A percentile compares a stretch with the other conserved stretches of the same genome.
Conservation (phyloP, 2,888 invertebrate genomes). For the Leucania comma region DNA sequence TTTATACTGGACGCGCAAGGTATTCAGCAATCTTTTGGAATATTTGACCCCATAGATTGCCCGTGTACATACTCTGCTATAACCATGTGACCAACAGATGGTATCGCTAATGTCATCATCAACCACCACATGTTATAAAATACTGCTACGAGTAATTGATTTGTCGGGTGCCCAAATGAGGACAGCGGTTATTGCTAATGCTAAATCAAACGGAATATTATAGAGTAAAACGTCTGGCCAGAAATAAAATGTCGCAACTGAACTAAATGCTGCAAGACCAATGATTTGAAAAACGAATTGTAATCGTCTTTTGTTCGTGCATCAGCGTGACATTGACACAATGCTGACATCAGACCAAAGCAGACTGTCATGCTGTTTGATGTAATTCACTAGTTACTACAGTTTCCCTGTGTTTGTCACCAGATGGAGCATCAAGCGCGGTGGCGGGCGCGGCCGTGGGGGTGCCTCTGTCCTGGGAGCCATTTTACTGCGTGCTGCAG, state of each 20-base stretch:
- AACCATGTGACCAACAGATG: background rate
- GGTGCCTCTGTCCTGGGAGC: slow-evolving; percentile 93
- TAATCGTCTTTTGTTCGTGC: slow-evolving; percentile 12
- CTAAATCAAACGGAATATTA: background rate
- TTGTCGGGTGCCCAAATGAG: slow-evolving; percentile 14
- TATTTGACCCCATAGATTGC: no score
- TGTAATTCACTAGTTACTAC: background rate
- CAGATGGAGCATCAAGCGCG: slow-evolving; percentile 87
- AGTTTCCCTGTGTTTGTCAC: slow-evolving; percentile 71
- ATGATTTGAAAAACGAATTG: background rate
- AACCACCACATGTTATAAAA: slow-evolving; percentile 22
- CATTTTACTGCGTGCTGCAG: slow-evolving; percentile 94
- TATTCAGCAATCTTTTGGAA: no score
- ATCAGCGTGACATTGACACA: background rate
- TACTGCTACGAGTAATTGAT: slow-evolving; percentile 21
- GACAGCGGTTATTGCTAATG: slow-evolving; percentile 19
- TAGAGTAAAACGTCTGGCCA: slow-evolving; percentile 4
- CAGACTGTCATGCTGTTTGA: background rate
- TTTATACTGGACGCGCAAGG: no score
- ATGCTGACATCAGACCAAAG: background rate
- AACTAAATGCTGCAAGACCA: background rate
- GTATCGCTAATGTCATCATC: slow-evolving; percentile 15
- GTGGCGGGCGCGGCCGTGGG: slow-evolving; percentile 88
- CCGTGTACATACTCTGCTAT: no score
- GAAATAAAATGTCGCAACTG: background rate